Base-by-base conservation (phyloP, 2,113 vertebrate species). In the Lophotis ruficrista region DNA sequence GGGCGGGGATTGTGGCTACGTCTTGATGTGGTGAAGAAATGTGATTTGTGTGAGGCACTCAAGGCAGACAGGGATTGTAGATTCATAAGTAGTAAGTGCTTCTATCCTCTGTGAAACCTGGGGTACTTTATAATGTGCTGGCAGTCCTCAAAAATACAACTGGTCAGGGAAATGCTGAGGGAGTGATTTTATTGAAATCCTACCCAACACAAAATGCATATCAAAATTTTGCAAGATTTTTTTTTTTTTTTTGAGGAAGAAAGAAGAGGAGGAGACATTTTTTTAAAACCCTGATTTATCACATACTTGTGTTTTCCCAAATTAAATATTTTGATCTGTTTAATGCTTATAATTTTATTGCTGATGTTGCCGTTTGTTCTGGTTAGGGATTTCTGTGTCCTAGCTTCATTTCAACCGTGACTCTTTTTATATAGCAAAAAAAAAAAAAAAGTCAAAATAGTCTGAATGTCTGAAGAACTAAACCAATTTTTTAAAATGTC, bases 161-260 rank as follows among this genome's bases (percentile, higher is more conserved):
- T 27, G 16, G 27, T 6, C 0, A 0, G 24, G 28, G 20, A 57
- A 83, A 65, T 1, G 2, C 28, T 12, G 15, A 75, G 7, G 22
- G 28, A 60, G 7, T 41, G 0, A 2, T 73, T 58, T 77, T 31
- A 24, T 8, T 91, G 54, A 53, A 83, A 64, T 73, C 31, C 19
- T 47, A 8, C 18, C 23, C 31, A 45, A 58, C 71, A 19, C 8
- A 76, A 80, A 91, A 68, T 31, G 2, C 3, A 41, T 43, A 50
- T 65, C 23, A 87, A 50, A 70, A 22, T 33, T 50, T 31, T 76
- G 38, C 45, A 60, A 58, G 28, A 1, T 14, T 10, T 57, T 37
- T 54, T 72, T 66, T 43, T 35, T 13, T 57, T 33, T 54, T 72
- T 66, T 37, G 33, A 37, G 22, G 6, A 53, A 61, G 41, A 51